Evolutionary conservation across 2,797 vertebrate genomes (phyloP), one percentile per base, ranked within the genome.

Genomic region (Geotrypetes seraphini): DNA sequence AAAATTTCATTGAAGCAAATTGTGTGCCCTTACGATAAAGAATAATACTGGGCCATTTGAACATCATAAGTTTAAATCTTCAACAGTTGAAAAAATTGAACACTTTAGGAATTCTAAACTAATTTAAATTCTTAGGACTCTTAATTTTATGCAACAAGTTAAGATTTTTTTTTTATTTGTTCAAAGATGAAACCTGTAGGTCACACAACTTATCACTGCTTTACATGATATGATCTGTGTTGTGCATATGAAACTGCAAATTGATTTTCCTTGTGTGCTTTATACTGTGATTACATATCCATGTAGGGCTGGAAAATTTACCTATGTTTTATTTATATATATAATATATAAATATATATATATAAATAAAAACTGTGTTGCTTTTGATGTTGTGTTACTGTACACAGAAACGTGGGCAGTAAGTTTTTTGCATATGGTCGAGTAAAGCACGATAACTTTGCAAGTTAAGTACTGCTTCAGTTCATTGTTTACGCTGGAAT

Each of bases 361-460:
- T n/a, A n/a, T 79, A 56, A 88, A 71, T 89, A 78, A 73, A 69
- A 62, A 66, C 78, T 66, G 71, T 75, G 71, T 78, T 65, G 73
- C 75, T 78, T 76, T 81, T 84, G 77, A 65, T 75, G 76, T 79
- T 81, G 79, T 90, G 84, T 82, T n/a, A n/a, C n/a, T n/a, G n/a
- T n/a, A n/a, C n/a, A n/a, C n/a, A n/a, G n/a, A n/a, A n/a, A n/a
- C n/a, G n/a, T n/a, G n/a, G n/a, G n/a, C n/a, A n/a, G n/a, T n/a
- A n/a, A n/a, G n/a, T n/a, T n/a, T n/a, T n/a, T n/a, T n/a, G n/a
- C n/a, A n/a, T n/a, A n/a, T n/a, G n/a, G n/a, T n/a, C n/a, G n/a
- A n/a, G n/a, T n/a, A n/a, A n/a, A n/a, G n/a, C n/a, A n/a, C n/a
- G n/a, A n/a, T n/a, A n/a, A n/a, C n/a, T n/a, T n/a, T n/a, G n/a